phyloP scores from a whole-genome alignment of 2,888 invertebrate species.

The Lochmaea crataegi region DNA sequence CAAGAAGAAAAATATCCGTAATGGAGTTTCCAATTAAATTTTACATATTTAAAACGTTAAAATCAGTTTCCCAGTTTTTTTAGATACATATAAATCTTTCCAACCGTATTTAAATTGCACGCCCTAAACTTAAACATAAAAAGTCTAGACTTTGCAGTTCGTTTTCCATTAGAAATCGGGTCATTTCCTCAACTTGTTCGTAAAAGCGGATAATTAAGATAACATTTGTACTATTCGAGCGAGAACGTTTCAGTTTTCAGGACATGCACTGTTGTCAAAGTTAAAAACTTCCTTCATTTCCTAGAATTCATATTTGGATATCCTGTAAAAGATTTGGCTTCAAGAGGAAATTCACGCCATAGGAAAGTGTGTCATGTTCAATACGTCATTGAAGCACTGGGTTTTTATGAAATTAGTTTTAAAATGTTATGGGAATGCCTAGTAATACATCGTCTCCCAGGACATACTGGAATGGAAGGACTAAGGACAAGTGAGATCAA shows the following conservation, averaged over 20 bases:
- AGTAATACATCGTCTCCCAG: no score
- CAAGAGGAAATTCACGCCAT: no score
- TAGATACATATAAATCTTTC: background rate
- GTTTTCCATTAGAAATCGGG: conserved; percentile 9
- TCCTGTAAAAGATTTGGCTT: background rate
- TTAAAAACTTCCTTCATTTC: no score
- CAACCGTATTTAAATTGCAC: background rate
- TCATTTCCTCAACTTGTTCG: background rate
- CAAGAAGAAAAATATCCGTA: background rate
- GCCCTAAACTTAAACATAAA: background rate
- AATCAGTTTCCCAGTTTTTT: background rate
- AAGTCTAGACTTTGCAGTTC: conserved; percentile 8
- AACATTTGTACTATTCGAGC: background rate
- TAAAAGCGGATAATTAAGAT: conserved; percentile 10
- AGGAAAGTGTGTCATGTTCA: no score
- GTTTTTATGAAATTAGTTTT: no score
- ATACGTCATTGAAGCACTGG: no score
- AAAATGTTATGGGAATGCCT: no score
- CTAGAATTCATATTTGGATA: no score
- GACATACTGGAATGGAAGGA: no score
- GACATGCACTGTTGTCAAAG: background rate
- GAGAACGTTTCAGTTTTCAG: background rate
- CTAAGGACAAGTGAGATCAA: no score
- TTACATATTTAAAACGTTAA: background rate
- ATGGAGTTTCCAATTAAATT: background rate